Conservation (phyloP, 2,113 vertebrate genomes). For the Zosterops lateralis region DNA sequence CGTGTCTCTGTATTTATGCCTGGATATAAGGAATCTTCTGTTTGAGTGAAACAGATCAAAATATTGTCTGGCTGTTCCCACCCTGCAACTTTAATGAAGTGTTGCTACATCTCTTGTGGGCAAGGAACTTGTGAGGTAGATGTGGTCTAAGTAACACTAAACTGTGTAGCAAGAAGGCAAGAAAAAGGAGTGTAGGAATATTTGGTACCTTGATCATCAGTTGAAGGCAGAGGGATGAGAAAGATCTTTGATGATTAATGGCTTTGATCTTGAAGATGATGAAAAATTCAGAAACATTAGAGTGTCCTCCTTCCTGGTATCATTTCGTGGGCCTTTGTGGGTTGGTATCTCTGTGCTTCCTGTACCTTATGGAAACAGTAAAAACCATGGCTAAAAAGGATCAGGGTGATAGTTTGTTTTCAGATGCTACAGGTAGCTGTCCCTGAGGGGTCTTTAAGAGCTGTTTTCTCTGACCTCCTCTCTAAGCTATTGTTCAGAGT, state of each 20-base stretch:
- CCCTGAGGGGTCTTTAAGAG: background rate
- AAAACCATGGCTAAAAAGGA: background rate
- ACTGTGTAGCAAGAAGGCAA: background rate
- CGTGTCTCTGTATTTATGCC: background rate
- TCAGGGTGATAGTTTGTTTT: background rate
- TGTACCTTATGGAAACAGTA: background rate
- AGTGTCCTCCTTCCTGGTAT: background rate
- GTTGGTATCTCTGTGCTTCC: background rate
- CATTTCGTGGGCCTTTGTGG: background rate
- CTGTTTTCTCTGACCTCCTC: background rate
- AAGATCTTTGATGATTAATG: constrained; percentile 14
- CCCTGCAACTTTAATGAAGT: background rate
- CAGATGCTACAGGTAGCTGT: background rate
- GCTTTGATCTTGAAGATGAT: constrained; percentile 30
- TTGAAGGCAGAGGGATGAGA: constrained; percentile 7
- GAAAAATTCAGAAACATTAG: background rate
- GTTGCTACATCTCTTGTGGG: background rate
- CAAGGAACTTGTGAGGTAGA: background rate
- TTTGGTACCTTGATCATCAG: constrained; percentile 20
- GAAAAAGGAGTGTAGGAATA: background rate
- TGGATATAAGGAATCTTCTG: background rate
- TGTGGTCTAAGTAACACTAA: background rate
- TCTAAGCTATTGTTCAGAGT: background rate
- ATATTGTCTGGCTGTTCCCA: background rate
- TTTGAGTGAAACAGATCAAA: background rate